Conservation (phyloP, 2,797 vertebrate genomes). For the Chaetodon trifasciatus region DNA sequence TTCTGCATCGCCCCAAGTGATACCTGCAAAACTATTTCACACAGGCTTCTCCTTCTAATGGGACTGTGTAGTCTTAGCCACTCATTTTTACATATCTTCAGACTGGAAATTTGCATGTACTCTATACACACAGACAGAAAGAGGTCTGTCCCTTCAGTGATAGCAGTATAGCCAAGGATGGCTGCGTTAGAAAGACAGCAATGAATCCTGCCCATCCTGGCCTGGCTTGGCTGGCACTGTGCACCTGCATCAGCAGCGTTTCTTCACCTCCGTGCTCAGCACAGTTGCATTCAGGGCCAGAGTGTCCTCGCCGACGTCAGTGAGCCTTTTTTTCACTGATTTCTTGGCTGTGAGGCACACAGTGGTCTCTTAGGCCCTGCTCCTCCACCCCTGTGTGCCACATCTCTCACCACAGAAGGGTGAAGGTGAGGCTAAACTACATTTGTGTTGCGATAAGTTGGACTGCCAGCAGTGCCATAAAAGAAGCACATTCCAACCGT, state of each 20-base stretch:
- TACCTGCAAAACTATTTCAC: conserved; percentile 59
- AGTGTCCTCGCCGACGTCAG: conserved; percentile 28
- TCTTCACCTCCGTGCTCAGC: conserved; percentile 44
- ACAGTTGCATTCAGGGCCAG: conserved; percentile 26
- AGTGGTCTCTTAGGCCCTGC: not conserved
- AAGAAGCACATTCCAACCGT: not conserved
- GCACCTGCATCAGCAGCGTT: conserved; percentile 58
- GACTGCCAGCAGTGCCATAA: conserved; percentile 16
- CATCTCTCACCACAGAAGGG: conserved; percentile 32
- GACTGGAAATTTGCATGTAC: conserved; percentile 21
- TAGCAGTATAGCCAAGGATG: not conserved
- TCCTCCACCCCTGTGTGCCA: not conserved
- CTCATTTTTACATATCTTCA: conserved; percentile 45
- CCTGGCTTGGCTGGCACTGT: conserved; percentile 25
- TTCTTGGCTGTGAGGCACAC: conserved; percentile 22
- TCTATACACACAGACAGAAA: conserved; percentile 5
- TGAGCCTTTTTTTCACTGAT: conserved; percentile 29
- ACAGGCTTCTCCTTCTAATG: conserved; percentile 32
- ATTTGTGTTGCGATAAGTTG: not conserved
- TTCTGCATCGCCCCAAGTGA: conserved; percentile 48
- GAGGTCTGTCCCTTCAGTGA: conserved; percentile 1
- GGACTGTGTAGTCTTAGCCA: conserved; percentile 12
- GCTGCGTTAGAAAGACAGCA: conserved; percentile 25
- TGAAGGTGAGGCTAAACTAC: not conserved
- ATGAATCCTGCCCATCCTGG: conserved; percentile 32